These are phyloP conservation scores for Eudorcas thomsonii DNA, from an alignment of 2,113 vertebrate species.

Conservation along the genomic window DNA sequence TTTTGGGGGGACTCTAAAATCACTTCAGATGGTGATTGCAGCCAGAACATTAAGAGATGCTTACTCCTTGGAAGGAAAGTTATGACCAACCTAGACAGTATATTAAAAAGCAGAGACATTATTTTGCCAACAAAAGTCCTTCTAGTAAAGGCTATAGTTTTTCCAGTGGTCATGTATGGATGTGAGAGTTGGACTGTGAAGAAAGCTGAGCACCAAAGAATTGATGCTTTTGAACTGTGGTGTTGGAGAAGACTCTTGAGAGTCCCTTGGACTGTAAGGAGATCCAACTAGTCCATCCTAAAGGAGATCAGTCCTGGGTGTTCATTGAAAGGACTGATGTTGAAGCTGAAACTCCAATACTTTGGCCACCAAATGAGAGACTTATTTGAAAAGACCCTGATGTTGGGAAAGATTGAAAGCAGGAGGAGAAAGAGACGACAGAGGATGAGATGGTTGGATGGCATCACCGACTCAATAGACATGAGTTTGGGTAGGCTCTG, in stretches of 20 bases:
- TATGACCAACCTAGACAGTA: background rate
- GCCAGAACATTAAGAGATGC: background rate
- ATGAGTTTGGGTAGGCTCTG: background rate
- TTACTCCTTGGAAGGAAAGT: background rate
- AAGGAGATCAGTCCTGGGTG: background rate
- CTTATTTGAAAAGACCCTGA: background rate
- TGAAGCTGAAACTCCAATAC: background rate
- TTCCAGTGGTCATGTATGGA: background rate
- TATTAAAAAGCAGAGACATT: background rate
- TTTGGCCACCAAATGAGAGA: background rate
- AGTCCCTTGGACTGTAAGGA: background rate
- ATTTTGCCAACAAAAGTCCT: background rate
- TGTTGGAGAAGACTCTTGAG: background rate
- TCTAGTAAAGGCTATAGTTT: background rate
- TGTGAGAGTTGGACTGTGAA: background rate
- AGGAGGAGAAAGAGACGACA: background rate
- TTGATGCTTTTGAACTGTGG: background rate
- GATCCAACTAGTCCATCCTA: background rate
- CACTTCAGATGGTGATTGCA: background rate
- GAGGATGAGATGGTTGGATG: background rate
- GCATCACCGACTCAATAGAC: background rate
- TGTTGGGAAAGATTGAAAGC: background rate
- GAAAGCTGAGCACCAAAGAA: background rate
- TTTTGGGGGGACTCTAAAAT: background rate
- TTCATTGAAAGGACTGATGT: background rate